Base-by-base conservation (phyloP, 2,113 vertebrate genomes). In the Morphnarchus princeps region DNA sequence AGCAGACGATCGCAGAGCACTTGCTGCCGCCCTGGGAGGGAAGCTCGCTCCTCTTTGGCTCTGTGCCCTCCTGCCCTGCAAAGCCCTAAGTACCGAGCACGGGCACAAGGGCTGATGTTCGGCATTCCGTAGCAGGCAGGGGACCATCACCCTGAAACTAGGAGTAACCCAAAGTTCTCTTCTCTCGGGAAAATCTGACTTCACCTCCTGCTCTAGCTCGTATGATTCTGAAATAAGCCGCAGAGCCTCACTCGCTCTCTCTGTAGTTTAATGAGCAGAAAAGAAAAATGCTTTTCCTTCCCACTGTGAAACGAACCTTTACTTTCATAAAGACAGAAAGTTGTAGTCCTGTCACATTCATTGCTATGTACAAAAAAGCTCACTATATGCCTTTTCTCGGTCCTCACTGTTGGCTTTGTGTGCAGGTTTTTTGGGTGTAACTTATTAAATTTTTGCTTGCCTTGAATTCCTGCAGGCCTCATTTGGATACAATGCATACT, bases 21-120 rank as follows among this genome's bases (percentile, higher is more conserved):
- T 90, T 52, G 57, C 38, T 82, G 54, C 49, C 1, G 0, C 32
- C 32, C 67, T 32, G 26, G 17, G 29, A 71, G 38, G 26, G 26
- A 50, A 87, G 3, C 5, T 71, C 0, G 0, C 32, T 74, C 80
- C 59, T n/a, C 38, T 47, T 36, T 81, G 79, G n/a, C 69, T 87
- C 57, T 36, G 25, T 55, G 80, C 28, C 55, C 47, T 62, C 73
- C 50, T 67, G 17, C 10, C 32, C 25, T 73, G 54, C 29, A 86
- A 1, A 3, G 6, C 9, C 7, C 0, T 9, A n/a, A 59, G 9
- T 8, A n/a, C 16, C 8, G 24, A 76, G 26, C 11, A 5, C 5
- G 25, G 32, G 32, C 26, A 29, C 34, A 21, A 38, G 31, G 9
- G 10, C n/a, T 82, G 82, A 16, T 70, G 24, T 43, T 83, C 2